Base-by-base conservation (phyloP, 53 echinoderm and acorn worm genomes). In the Pentamera pediparva region DNA sequence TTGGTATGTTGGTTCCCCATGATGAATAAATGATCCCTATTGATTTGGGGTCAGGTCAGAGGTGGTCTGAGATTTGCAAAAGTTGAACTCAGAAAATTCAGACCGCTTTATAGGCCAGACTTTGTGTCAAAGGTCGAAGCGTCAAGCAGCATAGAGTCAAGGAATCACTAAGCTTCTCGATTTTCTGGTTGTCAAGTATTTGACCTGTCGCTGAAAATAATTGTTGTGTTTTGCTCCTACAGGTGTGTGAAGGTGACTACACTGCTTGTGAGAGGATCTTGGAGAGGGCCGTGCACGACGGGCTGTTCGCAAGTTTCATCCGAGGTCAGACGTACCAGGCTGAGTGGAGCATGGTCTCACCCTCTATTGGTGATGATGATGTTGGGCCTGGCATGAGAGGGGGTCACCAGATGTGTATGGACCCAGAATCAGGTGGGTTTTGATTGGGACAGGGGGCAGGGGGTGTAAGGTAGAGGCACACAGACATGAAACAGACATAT, bases 361-460 rank as follows among this genome's bases (percentile, higher is more conserved):
- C 87, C 5, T 43, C 59, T 9, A 39, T 72, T 3, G 73, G 78
- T 8, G 95, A 84, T 27, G 90, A 90, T 75, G 95, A 94, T 24
- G 63, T 67, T 0, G 82, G 83, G 24, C 95, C 95, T 6, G 95
- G 95, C 11, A 94, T 90, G 90, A 82, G 95, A 38, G 95, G 95
- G 6, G 95, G 95, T 6, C 95, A 94, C 63, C 95, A 90, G 67
- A 94, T 94, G 95, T 94, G 89, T 62, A 94, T 94, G 41, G 95
- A 94, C 49, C 65, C 84, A 26, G 84, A 85, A 32, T 81, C 81
- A 73, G 92, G 92, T 92, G 38, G 45, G 67, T 57, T 32, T 25
- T 29, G 6, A 10, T 29, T 52, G 19, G 52, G 52, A 52, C 25
- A 25, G 0, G 19, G 9, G 19, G 19, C 19, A 2, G 20, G 19